A percentile compares a stretch with the other conserved stretches of the same genome.
phyloP scores from a whole-genome alignment of 2,888 invertebrate species.

The Lingula anatina region DNA sequence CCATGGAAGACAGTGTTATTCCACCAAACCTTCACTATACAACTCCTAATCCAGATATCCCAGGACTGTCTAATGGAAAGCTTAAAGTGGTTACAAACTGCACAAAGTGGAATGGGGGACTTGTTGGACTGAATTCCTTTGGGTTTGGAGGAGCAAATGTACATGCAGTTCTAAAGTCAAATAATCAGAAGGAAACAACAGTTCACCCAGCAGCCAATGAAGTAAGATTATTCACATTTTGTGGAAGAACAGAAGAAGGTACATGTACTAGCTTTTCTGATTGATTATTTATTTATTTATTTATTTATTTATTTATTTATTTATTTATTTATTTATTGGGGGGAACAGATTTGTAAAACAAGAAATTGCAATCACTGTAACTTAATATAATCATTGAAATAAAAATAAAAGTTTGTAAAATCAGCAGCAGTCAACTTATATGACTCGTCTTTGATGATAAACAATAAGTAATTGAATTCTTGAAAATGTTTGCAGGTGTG shows the following conservation, averaged over 20 bases:
- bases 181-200: slow-evolving; percentile 12
- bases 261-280: no score
- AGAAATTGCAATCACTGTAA: no score
- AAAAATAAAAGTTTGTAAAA: no score
- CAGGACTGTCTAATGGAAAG: slow-evolving; percentile 82
- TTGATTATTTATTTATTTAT: no score
- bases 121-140: slow-evolving; percentile 90
- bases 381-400: no score
- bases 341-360: no score
- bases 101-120: slow-evolving; percentile 83
- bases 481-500: no score
- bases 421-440: no score
- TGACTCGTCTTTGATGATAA: no score
- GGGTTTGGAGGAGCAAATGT: slow-evolving; percentile 82
- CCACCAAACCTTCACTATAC: slow-evolving; percentile 88
- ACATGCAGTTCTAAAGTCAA: slow-evolving; percentile 55
- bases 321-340: no score
- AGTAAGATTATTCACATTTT: slow-evolving; percentile 70
- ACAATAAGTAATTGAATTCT: no score
- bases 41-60: slow-evolving; percentile 82
- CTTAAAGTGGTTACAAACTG: slow-evolving; percentile 82
- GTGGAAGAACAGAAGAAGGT: slow-evolving; percentile 81
- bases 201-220: slow-evolving; percentile 54
- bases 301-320: no score
- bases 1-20: slow-evolving; percentile 85